Base-by-base conservation (phyloP, 1,140 invertebrate species). In the Pseudomyrmex pallidus region DNA sequence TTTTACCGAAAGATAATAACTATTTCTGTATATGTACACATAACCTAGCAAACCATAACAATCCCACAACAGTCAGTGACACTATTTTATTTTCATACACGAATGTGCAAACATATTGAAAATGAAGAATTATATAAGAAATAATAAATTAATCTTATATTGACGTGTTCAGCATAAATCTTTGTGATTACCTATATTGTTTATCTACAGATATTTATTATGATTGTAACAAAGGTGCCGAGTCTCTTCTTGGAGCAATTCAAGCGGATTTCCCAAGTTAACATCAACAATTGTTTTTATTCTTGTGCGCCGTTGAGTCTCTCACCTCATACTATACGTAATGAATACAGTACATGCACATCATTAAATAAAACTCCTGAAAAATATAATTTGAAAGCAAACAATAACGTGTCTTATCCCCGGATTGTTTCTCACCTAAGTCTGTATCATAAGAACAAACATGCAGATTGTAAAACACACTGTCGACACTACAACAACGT, bases 161-260 rank as follows among this genome's bases (percentile, higher is more conserved):
- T 73, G 25, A 25, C 1, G 20, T 54, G 8, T 73, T 54, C 54
- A 61, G 54, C 4, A 48, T 50, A 52, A 10, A 48, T n/a, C 15
- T 35, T 64, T 22, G 35, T 25, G 3, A 15, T 2, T 22, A 7
- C 35, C 35, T 35, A 7, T 44, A 54, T 20, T 67, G 52, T 13
- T 50, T 4, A 1, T 25, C 35, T 35, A 20, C 12, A 13, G 54
- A 3, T 48, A 0, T 17, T 13, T 1, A 76, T 1, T 12, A 87
- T 87, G 84, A 82, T 50, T 12, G 8, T n/a, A 57, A 66, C 20
- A 70, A 83, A 83, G 5, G 66, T 86, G 5, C 80, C 15, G 56
- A 20, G 66, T 56, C 1, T 63, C 15, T n/a, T 61, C 44, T 66
- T 59, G 3, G 5, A 52, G 22, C 54, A 8, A 2, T 12, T 87